These are phyloP conservation scores for Hypsibius dujardini DNA, from an alignment of 1,140 invertebrate genomes.

Conservation along the genomic window DNA sequence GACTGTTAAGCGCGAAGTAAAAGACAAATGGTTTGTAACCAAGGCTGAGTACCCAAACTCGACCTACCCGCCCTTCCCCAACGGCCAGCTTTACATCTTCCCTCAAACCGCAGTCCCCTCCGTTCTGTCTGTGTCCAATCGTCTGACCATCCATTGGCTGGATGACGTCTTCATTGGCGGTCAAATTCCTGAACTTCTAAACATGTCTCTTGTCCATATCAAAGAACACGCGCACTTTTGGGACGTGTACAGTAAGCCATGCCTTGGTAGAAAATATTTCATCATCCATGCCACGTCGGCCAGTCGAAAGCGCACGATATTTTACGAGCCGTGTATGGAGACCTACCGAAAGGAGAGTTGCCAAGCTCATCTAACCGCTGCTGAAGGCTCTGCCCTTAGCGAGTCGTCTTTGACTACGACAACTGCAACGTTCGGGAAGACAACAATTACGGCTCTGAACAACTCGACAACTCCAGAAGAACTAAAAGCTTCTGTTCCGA, in stretches of 20 bases:
- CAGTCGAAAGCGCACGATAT: background rate
- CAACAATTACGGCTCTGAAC: too few species aligned
- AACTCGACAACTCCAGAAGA: too few species aligned
- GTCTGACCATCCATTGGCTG: background rate
- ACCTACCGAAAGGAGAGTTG: too few species aligned
- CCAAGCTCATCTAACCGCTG: too few species aligned
- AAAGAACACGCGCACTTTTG: background rate
- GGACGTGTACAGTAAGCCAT: background rate
- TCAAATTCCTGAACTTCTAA: background rate
- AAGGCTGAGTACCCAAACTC: background rate
- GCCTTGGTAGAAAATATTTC: background rate
- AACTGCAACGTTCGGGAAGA: too few species aligned
- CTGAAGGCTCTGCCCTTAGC: too few species aligned
- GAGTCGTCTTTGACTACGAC: too few species aligned
- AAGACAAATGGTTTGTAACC: background rate
- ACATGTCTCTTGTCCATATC: background rate
- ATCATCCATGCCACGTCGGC: background rate
- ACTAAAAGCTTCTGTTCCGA: too few species aligned
- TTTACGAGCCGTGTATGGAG: too few species aligned
- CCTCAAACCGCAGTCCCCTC: background rate
- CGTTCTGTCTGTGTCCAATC: background rate
- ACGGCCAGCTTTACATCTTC: background rate
- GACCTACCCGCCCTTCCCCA: background rate
- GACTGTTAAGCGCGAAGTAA: background rate
- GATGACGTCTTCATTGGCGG: constrained; percentile 1